phyloP scores from a whole-genome alignment of 2,797 vertebrate genomes.

The Danio albolineatus region DNA sequence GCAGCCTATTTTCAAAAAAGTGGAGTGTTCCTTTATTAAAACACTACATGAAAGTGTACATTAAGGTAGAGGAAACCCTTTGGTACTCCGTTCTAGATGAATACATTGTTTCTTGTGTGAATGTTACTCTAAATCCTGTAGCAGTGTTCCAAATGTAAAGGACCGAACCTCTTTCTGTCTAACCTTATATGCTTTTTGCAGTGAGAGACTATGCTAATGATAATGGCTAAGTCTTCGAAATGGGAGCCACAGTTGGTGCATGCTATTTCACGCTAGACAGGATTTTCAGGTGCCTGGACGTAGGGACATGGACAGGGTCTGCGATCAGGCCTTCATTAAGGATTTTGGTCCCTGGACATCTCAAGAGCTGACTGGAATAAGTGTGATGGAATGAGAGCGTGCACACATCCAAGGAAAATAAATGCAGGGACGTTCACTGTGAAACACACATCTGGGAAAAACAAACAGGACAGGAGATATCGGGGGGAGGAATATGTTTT shows the following conservation, averaged over 20 bases:
- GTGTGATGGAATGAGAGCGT: not conserved
- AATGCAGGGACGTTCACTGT: conserved; percentile 7
- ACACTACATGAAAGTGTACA: conserved; percentile 73
- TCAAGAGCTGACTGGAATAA: conserved; percentile 15
- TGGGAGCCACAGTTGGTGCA: conserved; percentile 42
- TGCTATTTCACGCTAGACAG: conserved; percentile 57
- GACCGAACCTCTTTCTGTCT: not conserved
- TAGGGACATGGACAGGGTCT: conserved; percentile 33
- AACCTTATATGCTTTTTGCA: conserved; percentile 45
- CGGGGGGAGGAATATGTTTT: conserved; percentile 37
- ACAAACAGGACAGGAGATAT: conserved; percentile 34
- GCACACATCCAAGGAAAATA: conserved; percentile 26
- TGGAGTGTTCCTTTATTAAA: not conserved
- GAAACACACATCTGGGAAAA: conserved; percentile 47
- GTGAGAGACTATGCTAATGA: conserved; percentile 40
- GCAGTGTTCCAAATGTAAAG: conserved; percentile 14
- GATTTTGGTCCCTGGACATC: conserved; percentile 36
- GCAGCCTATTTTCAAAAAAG: too few relatives aligned
- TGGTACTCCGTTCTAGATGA: conserved; percentile 41
- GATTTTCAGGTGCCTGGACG: conserved; percentile 55
- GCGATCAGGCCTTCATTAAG: conserved; percentile 54
- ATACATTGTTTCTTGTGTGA: conserved; percentile 27
- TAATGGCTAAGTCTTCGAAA: conserved; percentile 46
- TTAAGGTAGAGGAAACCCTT: conserved; percentile 75
- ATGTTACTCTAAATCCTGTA: conserved; percentile 44